Conservation (phyloP, 1,140 invertebrate species). For the Cydia amplana region DNA sequence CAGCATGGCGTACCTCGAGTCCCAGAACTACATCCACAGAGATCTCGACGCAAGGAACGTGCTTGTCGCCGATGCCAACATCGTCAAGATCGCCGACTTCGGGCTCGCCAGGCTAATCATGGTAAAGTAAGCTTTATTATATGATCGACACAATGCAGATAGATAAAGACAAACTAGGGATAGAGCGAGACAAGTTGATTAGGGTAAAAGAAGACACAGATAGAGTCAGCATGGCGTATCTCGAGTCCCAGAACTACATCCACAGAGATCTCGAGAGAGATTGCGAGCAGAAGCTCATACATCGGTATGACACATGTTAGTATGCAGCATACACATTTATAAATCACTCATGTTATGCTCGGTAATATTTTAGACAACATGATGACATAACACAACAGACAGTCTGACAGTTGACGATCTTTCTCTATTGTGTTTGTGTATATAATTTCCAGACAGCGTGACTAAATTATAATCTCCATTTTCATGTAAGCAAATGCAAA, state of each 20-base stretch:
- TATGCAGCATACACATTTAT: neutral
- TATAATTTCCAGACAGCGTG: neutral
- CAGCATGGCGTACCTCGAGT: conserved; percentile 99
- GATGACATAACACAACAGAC: conserved; percentile 1
- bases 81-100: conserved; percentile 98
- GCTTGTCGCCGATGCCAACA: conserved; percentile 95
- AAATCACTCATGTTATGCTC: neutral
- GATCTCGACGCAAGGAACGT: conserved; percentile 98
- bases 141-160: neutral
- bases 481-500: conserved; percentile 5
- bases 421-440: neutral
- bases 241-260: conserved; percentile 99
- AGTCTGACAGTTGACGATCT: conserved; percentile 1
- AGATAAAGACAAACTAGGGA: no score
- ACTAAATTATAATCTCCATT: neutral
- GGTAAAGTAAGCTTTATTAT: conserved; percentile 66
- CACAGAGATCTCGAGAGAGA: conserved; percentile 97
- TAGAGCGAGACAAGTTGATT: conserved; percentile 86
- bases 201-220: conserved; percentile 81
- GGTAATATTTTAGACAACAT: neutral
- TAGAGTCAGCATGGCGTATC: conserved; percentile 98
- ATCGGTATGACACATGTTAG: neutral
- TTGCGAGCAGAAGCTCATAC: neutral
- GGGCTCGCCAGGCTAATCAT: conserved; percentile 98
- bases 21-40: conserved; percentile 99